Base-by-base conservation (phyloP, 2,888 invertebrate species). In the Drosophila quasianomalipes region DNA sequence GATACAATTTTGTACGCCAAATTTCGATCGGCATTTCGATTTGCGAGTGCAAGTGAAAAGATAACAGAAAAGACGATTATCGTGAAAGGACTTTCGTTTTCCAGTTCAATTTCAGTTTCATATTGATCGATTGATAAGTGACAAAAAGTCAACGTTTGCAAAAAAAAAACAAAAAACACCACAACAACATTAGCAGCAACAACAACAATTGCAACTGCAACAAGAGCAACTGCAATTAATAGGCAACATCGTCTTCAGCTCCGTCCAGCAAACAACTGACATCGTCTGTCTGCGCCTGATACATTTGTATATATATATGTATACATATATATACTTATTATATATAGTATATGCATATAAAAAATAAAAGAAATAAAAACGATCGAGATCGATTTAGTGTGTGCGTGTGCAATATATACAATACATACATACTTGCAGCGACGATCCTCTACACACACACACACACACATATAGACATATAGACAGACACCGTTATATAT, bases 401-500 rank as follows among this genome's bases (percentile, higher is more conserved):
- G 83, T 85, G 80, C 68, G 68, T 71, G 70, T 70, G 77, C 62
- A 77, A 81, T 61, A 77, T 75, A 79, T 26, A 64, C 12, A 47
- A 52, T 31, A 62, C 49, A 57, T 35, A 63, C 31, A 63, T 55
- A 70, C 55, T 67, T 47, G 83, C 72, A 83, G 89, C 77, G 84
- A 76, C 87, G 82, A 85, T 86, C 79, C 79, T 84, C 87, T 77
- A 84, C 87, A 89, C 82, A 90, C 75, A 71, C 84, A 54, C 62
- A 53, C 58, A 71, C 57, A 73, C 12, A 61, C 7, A 67, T 47
- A 22, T 22, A 54, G 54, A 22, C 5, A 55, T 37, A 53, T 37
- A 74, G 63, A 75, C 72, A 63, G 55, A 44, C 47, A 71, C 59
- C 55, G 35, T 35, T 70, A 61, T 61, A 69, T 68, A 71, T 64